Base-by-base conservation (phyloP, 2,797 vertebrate species). In the Onychomys leucogaster region DNA sequence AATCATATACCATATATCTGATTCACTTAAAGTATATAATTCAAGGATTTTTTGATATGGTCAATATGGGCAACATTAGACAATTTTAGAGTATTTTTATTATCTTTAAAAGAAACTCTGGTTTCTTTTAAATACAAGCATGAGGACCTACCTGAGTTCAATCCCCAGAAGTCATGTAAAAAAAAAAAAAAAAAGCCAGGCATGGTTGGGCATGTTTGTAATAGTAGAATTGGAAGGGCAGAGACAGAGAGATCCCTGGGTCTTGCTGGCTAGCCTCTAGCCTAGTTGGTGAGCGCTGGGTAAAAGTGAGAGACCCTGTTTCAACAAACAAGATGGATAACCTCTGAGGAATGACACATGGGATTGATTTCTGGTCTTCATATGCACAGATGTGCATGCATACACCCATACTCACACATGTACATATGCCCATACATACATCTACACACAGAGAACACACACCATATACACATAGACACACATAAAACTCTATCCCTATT, bases 41-140 rank as follows among this genome's bases (percentile, higher is more conserved):
- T 16, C 71, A 59, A 3, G 46, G 17, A 49, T 27, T 89, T 77
- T 57, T 63, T 77, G 16, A 32, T 63, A 77, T n/a, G 32, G 13
- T 63, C 29, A 77, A 61, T 63, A 25, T 23, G 27, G 25, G 7
- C 41, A 76, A 34, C 57, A 16, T 59, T 23, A 23, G 0, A 4
- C n/a, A 46, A 61, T 34, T 46, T 89, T 43, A 75, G 37, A 89
- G 37, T 37, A 89, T 43, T 59, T 87, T 87, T 16, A 89, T 59
- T n/a, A 43, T 23, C 37, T 77, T n/a, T 49, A 61, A 17, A 34
- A 63, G 21, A 27, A 63, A 34, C 29, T n/a, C 69, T 43, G 69
- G 17, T 41, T 13, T n/a, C n/a, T n/a, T n/a, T n/a, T n/a, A n/a
- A n/a, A 43, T 3, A 43, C 2, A n/a, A n/a, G 27, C 16, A 1